Percentiles rank a stretch among this genome's conserved stretches.
Conservation (phyloP, 2,113 vertebrate genomes). For the Spea multiplicata region DNA sequence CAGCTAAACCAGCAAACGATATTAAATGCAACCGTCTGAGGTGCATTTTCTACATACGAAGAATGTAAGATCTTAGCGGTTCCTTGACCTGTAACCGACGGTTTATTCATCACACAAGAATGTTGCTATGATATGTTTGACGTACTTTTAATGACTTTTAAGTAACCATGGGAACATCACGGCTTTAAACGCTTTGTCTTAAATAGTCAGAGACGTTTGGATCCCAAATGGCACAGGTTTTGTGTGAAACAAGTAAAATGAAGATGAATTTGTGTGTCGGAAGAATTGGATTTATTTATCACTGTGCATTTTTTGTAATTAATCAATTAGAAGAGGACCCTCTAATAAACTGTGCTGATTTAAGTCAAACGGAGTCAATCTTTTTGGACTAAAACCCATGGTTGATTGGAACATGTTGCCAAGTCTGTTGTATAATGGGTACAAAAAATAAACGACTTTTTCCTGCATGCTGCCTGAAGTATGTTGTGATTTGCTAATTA, state of each 20-base stretch:
- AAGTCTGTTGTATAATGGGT: conserved; percentile 65
- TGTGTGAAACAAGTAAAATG: conserved; percentile 40
- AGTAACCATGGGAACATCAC: conserved; percentile 48
- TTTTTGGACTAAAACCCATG: conserved; percentile 60
- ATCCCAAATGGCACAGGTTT: conserved; percentile 48
- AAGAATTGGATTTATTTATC: conserved; percentile 65
- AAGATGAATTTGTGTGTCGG: conserved; percentile 51
- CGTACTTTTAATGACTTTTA: conserved; percentile 51
- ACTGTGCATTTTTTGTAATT: conserved; percentile 74
- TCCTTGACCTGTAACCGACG: not conserved
- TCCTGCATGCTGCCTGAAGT: conserved; percentile 78
- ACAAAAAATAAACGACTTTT: conserved; percentile 60
- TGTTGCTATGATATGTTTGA: conserved; percentile 53
- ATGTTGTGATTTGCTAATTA: conserved; percentile 68
- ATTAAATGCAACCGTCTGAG: conserved; percentile 26
- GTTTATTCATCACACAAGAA: conserved; percentile 35
- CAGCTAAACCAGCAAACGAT: conserved; percentile 20
- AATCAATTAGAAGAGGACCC: conserved; percentile 56
- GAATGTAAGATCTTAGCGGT: conserved; percentile 28
- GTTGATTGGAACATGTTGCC: conserved; percentile 64
- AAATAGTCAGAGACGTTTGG: conserved; percentile 48
- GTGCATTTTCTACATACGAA: conserved; percentile 29
- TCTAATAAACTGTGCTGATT: conserved; percentile 63
- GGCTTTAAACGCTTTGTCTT: conserved; percentile 46
- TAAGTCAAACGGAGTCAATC: conserved; percentile 64